Conservation (phyloP, 2,113 vertebrate species). For the Calidris pygmaea region DNA sequence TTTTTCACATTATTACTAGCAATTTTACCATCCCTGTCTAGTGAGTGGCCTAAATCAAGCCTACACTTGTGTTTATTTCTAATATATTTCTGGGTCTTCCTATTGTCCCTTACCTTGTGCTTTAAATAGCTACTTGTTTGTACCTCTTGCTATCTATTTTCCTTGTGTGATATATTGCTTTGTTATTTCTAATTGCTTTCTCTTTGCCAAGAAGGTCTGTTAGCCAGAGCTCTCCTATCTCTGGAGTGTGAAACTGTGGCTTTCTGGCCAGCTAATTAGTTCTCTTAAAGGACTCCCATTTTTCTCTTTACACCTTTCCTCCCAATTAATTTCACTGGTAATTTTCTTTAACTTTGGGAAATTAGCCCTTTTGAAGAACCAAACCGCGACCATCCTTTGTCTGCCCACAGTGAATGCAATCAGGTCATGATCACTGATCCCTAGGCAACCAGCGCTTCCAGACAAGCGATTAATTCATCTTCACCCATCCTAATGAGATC, state of each 20-base stretch:
- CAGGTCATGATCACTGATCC: not conserved
- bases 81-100: not conserved
- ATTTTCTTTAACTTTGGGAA: conserved; percentile 36
- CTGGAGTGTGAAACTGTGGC: not conserved
- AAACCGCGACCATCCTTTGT: not conserved
- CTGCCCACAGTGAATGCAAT: not conserved
- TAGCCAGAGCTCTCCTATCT: not conserved
- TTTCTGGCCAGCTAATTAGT: conserved; percentile 21
- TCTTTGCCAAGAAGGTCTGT: not conserved
- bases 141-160: not conserved
- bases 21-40: not conserved
- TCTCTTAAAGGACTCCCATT: not conserved
- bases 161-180: not conserved
- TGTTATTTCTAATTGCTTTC: not conserved
- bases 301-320: conserved; percentile 7
- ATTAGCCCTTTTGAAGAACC: not conserved
- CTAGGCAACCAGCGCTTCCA: not conserved
- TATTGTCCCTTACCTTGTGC: not conserved
- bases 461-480: conserved; percentile 31
- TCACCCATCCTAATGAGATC: conserved; percentile 3
- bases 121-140: not conserved
- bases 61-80: not conserved
- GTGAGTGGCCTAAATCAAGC: not conserved
- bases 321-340: conserved; percentile 29
- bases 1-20: not conserved